Evolutionary conservation across 2,113 vertebrate species (phyloP).

Genomic region (Nothobranchius furzeri): DNA sequence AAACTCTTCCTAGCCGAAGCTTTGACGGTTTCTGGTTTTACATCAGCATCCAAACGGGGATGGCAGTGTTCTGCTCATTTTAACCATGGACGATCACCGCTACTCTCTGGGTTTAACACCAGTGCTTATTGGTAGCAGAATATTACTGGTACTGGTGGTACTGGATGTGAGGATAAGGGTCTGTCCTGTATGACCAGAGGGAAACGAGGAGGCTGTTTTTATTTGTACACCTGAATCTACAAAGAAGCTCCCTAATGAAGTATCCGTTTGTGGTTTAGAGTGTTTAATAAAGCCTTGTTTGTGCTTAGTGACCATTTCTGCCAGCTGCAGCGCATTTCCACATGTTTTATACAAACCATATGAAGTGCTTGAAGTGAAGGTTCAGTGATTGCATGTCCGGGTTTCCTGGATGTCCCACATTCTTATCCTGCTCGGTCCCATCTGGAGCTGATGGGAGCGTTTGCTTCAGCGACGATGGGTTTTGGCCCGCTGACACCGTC

Average conservation of each 20-base stretch:
- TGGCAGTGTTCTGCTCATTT: constrained; percentile 2
- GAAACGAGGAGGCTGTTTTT: constrained; percentile 16
- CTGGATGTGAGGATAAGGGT: constrained; percentile 45
- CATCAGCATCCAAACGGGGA: background rate
- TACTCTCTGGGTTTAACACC: constrained; percentile 11
- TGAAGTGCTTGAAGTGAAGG: constrained; percentile 54
- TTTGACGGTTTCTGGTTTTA: background rate
- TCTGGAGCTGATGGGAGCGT: constrained; percentile 51
- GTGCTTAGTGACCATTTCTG: constrained; percentile 53
- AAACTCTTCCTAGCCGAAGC: background rate
- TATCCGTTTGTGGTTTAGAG: constrained; percentile 45
- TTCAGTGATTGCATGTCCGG: constrained; percentile 58
- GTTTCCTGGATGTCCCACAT: constrained; percentile 54
- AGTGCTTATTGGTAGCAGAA: constrained; percentile 52
- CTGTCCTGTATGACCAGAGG: constrained; percentile 34
- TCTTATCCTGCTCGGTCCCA: constrained; percentile 49
- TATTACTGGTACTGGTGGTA: constrained; percentile 23
- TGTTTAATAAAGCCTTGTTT: constrained; percentile 37
- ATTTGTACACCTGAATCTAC: constrained; percentile 59
- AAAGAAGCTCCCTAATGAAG: constrained; percentile 49
- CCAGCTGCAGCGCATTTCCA: constrained; percentile 60
- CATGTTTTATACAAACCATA: constrained; percentile 62
- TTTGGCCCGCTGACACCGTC: constrained; percentile 43
- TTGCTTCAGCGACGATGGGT: constrained; percentile 51
- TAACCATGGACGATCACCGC: background rate